These are phyloP conservation scores for Macheiramphus alcinus DNA, from an alignment of 2,113 vertebrate species.

Conservation along the genomic window DNA sequence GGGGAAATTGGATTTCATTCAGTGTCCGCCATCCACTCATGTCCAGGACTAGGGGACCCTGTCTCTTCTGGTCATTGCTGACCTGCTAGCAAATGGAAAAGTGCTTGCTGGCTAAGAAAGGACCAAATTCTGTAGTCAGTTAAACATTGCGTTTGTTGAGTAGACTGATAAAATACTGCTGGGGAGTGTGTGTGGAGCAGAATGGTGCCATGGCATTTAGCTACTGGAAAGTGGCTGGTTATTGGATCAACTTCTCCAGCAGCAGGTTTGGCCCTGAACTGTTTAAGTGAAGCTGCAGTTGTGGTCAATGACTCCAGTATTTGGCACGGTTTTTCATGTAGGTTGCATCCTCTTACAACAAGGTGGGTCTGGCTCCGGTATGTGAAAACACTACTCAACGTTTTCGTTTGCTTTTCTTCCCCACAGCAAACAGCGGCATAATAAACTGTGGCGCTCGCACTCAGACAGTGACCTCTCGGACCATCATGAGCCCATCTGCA, in stretches of 20 bases:
- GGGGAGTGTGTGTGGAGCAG: not conserved
- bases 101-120: not conserved
- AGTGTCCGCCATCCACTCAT: not conserved
- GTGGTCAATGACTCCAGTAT: not conserved
- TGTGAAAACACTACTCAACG: not conserved
- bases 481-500: conserved; percentile 78
- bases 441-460: conserved; percentile 96
- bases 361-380: not conserved
- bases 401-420: not conserved
- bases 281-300: not conserved
- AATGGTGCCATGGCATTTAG: not conserved
- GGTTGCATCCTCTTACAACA: not conserved
- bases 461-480: conserved; percentile 92
- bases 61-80: not conserved
- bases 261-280: not conserved
- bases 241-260: not conserved
- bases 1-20: not conserved
- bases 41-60: not conserved
- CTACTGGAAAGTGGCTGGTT: not conserved
- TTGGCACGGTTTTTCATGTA: not conserved
- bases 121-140: not conserved
- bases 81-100: not conserved
- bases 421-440: conserved; percentile 93
- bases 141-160: not conserved
- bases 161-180: not conserved